Percentiles rank a stretch among this genome's conserved stretches.
Evolutionary conservation across 2,797 vertebrate genomes (phyloP).

Genomic region (Acridotheres tristis): DNA sequence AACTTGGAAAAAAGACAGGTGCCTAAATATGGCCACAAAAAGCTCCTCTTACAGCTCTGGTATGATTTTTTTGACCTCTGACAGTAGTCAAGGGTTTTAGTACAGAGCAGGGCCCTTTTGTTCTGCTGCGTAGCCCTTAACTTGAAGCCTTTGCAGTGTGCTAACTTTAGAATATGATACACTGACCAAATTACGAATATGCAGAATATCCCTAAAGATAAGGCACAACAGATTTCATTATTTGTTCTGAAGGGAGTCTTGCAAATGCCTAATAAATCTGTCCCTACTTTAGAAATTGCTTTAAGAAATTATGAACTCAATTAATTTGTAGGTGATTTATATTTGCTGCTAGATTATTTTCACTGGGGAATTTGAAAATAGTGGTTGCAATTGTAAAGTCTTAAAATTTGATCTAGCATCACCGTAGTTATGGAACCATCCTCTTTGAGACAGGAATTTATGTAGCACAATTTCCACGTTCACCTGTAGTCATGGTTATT

Average conservation of each 20-base stretch:
- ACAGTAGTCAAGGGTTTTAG: background rate
- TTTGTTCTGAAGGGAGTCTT: background rate
- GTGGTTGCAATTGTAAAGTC: background rate
- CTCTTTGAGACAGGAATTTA: background rate
- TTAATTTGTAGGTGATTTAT: background rate
- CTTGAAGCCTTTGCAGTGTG: background rate
- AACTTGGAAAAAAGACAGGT: background rate
- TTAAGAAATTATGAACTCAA: background rate
- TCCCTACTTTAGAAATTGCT: background rate
- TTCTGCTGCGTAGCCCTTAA: background rate
- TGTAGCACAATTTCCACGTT: background rate
- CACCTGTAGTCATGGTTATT: background rate
- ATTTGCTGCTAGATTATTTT: background rate
- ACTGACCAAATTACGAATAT: background rate
- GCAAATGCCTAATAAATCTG: background rate
- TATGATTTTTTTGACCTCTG: background rate
- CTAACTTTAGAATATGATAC: background rate
- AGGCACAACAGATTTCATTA: background rate
- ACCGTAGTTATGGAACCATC: background rate
- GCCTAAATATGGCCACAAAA: background rate
- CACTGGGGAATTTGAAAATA: background rate
- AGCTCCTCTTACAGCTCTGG: background rate
- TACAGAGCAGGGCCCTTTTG: background rate
- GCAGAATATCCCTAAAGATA: background rate
- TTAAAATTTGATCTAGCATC: background rate